Percentiles rank a stretch among this genome's conserved stretches.
Conservation (phyloP, 2,888 invertebrate species). For the Myopa testacea region DNA sequence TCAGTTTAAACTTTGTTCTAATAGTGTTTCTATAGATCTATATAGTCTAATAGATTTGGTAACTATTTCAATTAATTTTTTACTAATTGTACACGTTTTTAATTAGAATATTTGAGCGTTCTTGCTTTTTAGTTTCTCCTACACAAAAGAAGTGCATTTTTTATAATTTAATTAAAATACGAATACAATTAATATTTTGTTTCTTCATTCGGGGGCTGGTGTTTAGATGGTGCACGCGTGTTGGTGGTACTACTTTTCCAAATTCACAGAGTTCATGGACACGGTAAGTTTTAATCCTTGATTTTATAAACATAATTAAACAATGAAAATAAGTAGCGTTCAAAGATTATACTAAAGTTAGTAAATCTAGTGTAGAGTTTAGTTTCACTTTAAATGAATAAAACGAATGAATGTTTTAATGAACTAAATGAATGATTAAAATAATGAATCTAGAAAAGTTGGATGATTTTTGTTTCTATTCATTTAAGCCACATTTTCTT, state of each 20-base stretch:
- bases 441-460: neutral
- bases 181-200: conserved; percentile 23
- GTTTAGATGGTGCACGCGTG: conserved; percentile 91
- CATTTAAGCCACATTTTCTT: neutral
- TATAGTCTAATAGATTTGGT: no score
- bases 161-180: neutral
- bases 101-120: neutral
- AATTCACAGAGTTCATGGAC: conserved; percentile 95
- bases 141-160: neutral
- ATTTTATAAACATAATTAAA: neutral
- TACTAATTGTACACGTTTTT: no score
- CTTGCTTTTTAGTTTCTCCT: neutral
- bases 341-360: no score
- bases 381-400: no score
- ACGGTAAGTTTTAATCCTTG: conserved; percentile 77
- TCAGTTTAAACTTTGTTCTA: no score
- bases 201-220: conserved; percentile 35
- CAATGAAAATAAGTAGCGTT: neutral
- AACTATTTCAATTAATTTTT: no score
- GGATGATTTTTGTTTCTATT: neutral
- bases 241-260: conserved; percentile 97
- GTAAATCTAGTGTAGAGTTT: no score
- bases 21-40: no score
- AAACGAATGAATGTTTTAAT: no score
- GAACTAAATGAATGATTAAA: no score